Evolutionary conservation across 2,113 vertebrate genomes (phyloP).

Genomic region (Sinocyclocheilus rhinocerous): DNA sequence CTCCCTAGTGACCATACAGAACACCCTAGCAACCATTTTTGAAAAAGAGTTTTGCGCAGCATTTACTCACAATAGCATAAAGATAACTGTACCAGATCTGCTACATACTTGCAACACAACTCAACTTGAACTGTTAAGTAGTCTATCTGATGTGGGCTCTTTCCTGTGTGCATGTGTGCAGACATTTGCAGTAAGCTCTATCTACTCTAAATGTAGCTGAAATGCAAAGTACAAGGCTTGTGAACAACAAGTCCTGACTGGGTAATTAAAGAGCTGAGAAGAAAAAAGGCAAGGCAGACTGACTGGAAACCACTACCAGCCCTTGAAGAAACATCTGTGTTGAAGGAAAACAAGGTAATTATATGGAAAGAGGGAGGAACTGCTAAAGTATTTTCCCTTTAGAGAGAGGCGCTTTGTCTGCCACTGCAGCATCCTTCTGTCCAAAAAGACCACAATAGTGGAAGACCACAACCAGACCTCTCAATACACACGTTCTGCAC

Average conservation of each 20-base stretch:
- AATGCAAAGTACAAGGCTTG: conserved; percentile 41
- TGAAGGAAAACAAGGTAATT: conserved; percentile 83
- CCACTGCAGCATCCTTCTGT: conserved; percentile 49
- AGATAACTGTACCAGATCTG: neutral
- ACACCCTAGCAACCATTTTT: no score
- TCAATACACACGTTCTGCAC: conserved; percentile 10
- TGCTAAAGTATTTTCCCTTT: conserved; percentile 62
- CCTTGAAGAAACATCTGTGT: conserved; percentile 81
- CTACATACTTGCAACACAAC: neutral
- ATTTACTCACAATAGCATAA: neutral
- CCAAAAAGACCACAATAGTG: conserved; percentile 42
- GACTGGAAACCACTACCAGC: conserved; percentile 58
- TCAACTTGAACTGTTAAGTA: conserved; percentile 12
- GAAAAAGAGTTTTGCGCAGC: neutral
- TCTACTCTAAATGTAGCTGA: conserved; percentile 47
- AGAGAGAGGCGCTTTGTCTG: conserved; percentile 58
- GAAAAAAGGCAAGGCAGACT: conserved; percentile 46
- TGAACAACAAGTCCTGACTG: conserved; percentile 39
- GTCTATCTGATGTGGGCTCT: conserved; percentile 15
- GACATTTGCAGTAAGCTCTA: conserved; percentile 6
- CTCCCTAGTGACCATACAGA: no score
- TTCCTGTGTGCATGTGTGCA: neutral
- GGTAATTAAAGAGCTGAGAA: conserved; percentile 56
- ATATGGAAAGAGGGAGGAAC: conserved; percentile 68
- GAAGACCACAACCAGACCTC: conserved; percentile 3